Base-by-base conservation (phyloP, 2,113 vertebrate genomes). In the Casuarius casuarius region DNA sequence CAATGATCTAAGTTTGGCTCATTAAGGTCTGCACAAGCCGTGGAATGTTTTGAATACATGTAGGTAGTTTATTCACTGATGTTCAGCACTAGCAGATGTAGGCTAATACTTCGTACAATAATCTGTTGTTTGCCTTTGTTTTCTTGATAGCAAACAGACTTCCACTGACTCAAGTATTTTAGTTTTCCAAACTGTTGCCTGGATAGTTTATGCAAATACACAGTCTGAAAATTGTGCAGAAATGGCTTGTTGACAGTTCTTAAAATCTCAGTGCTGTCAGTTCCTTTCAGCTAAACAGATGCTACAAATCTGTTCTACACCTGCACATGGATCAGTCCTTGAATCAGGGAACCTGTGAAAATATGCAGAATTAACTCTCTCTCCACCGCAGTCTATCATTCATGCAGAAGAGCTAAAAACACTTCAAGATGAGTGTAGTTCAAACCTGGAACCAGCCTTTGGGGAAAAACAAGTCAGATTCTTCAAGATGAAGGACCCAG, bases 1-100 rank as follows among this genome's bases (percentile, higher is more conserved):
- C 35, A 62, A 72, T 82, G 95, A 96, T 80, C 87, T 84, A 23
- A 86, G 65, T 72, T 48, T 83, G 63, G 73, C 85, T 93, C 91
- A 59, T 20, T 22, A 61, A 94, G 91, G 67, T 44, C 73, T 91
- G 80, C 74, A 94, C 61, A 92, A 84, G 80, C 93, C 77, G 84
- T 42, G 20, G 66, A 80, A 49, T 85, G 54, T 83, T 88, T 70
- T 96, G n/a, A 96, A 94, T 79, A 56, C 56, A 28, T 15, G 17
- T 8, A 48, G 26, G n/a, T 5, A 33, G 23, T 13, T 66, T 62
- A 49, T 19, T 12, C n/a, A 78, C 25, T 14, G 4, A n/a, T 54
- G 51, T 74, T 81, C 26, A 78, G 26, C 20, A 12, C 5, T 2
- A 7, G 33, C 49, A 51, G 4, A 35, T 19, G 33, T 26, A 25